Base-by-base conservation (phyloP, 2,797 vertebrate species). In the Epinephelus coioides region DNA sequence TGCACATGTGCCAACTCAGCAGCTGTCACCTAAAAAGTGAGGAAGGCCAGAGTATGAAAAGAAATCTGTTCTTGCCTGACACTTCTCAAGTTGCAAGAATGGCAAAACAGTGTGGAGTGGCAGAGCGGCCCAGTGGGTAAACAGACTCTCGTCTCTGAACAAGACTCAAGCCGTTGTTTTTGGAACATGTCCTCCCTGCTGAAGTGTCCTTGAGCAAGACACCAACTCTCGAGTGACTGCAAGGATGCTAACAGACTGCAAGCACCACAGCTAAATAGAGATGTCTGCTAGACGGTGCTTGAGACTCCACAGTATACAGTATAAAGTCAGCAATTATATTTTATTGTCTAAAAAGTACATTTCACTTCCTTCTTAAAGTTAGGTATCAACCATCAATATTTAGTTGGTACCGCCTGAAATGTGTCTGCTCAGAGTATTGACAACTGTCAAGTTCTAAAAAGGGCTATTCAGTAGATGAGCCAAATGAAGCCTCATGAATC, bases 1-100 rank as follows among this genome's bases (percentile, higher is more conserved):
- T 55, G 83, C 86, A 83, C 91, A 82, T 85, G 82, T 92, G 93
- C 90, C 81, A 77, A 82, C 81, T 93, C 93, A 94, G 93, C 93
- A 91, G 86, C 92, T 86, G 91, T 91, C 90, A 83, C 83, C 73
- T 50, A 44, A 82, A 78, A 92, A 87, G 80, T 71, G 83, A 88
- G 66, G 56, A 70, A 71, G 87, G 87, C 82, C 88, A 73, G 61
- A 65, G 77, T 67, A 82, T 86, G 66, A 86, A 83, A 86, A 79
- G 85, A 81, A 89, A 79, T 79, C 69, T 86, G 69, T 67, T 86
- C 68, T 77, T 72, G 62, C 64, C 70, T 83, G 89, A 90, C 88
- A 86, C 81, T 86, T 90, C 73, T 88, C 79, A 79, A 90, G 79
- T 82, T 86, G 83, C 84, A 81, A 86, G 84, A 90, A 82, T 43